Evolutionary conservation across 2,888 invertebrate genomes (phyloP), one percentile per base, ranked within the genome.

Genomic region (Ethmia dodecea): DNA sequence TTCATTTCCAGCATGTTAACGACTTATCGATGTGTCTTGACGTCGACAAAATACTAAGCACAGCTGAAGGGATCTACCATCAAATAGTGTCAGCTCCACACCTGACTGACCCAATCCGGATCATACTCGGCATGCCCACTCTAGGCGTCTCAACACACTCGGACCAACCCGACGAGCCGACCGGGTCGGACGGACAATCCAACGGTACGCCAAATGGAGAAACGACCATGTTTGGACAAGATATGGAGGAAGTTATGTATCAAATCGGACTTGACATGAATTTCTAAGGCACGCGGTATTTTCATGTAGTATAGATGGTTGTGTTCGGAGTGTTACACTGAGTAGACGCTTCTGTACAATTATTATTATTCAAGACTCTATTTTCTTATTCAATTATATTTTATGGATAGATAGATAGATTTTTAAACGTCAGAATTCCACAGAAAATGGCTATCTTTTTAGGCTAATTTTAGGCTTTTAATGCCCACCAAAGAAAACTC

Each of bases 41-140:
- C 60, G 87, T 99, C 5, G 92, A 94, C 40, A 89, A 91, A 47
- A 93, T 94, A 31, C 77, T 99, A 13, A 92, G 92, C 52, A 91
- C 92, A 40, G 98, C 98, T 0, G 98, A 99, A 76, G 95, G 94
- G 5, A 97, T 99, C 52, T 98, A 93, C 76, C 89, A 93, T 53
- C 98, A 99, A 74, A 88, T 99, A 1, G 90, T 91, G 48, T 88
- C 90, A 9, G 89, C 92, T 0, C 89, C 90, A 1, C 89, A 92
- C 52, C 75, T 95, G 34, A 91, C 92, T 0, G 92, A 94, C 63
- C 88, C 90, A 42, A 89, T 95, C 33, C 81, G 94, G 34, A 69
- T 88, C 1, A 91, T 94, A 41, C 88, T 96, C 29, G 95, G 94
- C 0, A 75, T 93, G 5, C 79, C 87, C 31, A 75, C 87, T 1